Evolutionary conservation across 2,888 invertebrate genomes (phyloP).

Genomic region (Geophilus truncorum): DNA sequence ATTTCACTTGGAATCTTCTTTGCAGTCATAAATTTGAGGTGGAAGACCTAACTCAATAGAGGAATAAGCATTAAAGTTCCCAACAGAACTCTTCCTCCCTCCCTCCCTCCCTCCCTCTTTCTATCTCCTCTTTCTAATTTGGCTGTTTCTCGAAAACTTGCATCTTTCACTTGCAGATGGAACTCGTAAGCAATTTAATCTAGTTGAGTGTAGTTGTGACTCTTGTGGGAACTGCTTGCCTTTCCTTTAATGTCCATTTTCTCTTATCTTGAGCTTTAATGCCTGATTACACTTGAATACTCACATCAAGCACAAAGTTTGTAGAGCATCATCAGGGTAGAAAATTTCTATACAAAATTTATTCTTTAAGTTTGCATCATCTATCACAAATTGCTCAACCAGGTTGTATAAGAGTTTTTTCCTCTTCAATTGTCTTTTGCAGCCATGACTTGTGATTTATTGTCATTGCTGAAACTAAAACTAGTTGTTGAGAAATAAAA

Average conservation of each 20-base stretch:
- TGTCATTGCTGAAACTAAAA: not conserved
- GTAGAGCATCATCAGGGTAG: not conserved
- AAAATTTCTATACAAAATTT: not conserved
- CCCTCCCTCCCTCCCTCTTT: no score
- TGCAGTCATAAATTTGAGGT: no score
- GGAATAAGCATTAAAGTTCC: not conserved
- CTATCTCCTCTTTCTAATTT: not conserved
- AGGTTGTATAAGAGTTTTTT: no score
- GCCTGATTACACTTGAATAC: not conserved
- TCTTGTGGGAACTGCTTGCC: not conserved
- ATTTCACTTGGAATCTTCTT: no score
- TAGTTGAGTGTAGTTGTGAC: not conserved
- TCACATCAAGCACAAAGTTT: not conserved
- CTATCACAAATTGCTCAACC: no score
- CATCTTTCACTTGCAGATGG: conserved; percentile 1
- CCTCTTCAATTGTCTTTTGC: no score
- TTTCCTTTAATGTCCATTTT: not conserved
- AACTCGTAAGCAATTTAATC: not conserved
- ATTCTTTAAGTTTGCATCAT: not conserved
- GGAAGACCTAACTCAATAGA: not conserved
- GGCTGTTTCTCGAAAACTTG: not conserved
- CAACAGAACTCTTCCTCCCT: no score
- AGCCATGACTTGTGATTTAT: not conserved
- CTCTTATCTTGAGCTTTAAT: not conserved
- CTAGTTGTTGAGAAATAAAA: not conserved